phyloP scores from a whole-genome alignment of 2,797 vertebrate genomes.

The Crypturellus tataupa region DNA sequence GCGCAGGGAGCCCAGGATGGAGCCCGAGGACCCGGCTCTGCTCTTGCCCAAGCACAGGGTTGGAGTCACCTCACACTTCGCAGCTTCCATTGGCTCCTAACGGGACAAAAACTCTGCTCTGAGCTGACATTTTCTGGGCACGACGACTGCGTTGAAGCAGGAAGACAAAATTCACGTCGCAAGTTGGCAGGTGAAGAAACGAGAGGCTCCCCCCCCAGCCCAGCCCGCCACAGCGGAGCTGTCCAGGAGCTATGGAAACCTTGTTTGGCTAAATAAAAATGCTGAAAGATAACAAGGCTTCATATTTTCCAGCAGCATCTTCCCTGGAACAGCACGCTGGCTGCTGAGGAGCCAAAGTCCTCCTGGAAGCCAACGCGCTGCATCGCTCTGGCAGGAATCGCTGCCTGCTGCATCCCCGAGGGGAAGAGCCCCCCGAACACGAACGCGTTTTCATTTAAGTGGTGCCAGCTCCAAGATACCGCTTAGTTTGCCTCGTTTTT shows the following conservation, averaged over 20 bases:
- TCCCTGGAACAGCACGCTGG: neutral
- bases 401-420: neutral
- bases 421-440: neutral
- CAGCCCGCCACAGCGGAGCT: neutral
- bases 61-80: neutral
- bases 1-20: neutral
- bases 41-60: neutral
- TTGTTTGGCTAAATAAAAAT: conserved; percentile 65
- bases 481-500: no score
- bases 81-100: conserved; percentile 48
- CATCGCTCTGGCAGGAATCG: neutral
- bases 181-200: conserved; percentile 72
- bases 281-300: conserved; percentile 63
- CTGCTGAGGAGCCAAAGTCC: neutral
- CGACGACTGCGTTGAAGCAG: conserved; percentile 4
- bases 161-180: conserved; percentile 58
- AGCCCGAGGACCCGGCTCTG: neutral
- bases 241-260: conserved; percentile 68
- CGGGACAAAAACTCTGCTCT: conserved; percentile 38
- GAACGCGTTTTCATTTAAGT: no score
- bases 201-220: neutral
- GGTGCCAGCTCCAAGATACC: no score
- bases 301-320: conserved; percentile 38
- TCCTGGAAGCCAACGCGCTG: neutral
- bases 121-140: conserved; percentile 58